Percentiles rank a stretch among this genome's conserved stretches.
These are phyloP conservation scores for Reticulitermes speratus DNA, from an alignment of 1,140 invertebrate species.

Conservation along the genomic window DNA sequence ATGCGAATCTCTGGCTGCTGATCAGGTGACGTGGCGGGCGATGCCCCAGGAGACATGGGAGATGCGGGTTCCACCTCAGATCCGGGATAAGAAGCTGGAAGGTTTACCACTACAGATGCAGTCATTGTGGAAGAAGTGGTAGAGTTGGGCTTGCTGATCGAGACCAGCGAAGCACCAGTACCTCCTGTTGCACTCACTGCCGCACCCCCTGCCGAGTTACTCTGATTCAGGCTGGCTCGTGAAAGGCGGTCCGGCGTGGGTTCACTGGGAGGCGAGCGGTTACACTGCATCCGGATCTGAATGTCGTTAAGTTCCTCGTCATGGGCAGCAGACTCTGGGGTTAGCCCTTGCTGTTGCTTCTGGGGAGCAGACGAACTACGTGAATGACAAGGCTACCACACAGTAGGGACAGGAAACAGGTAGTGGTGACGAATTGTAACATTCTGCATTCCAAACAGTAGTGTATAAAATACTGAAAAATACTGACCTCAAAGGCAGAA, in stretches of 20 bases:
- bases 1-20: slow-evolving; percentile 43
- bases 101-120: slow-evolving; percentile 44
- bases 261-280: slow-evolving; percentile 36
- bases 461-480: too few relatives aligned
- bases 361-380: slow-evolving; percentile 32
- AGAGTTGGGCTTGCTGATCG: slow-evolving; percentile 43
- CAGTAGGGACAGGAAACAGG: too few relatives aligned
- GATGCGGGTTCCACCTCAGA: slow-evolving; percentile 43
- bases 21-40: slow-evolving; percentile 39
- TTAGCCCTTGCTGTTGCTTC: slow-evolving; percentile 45
- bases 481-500: too few relatives aligned
- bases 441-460: too few relatives aligned
- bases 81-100: slow-evolving; percentile 43
- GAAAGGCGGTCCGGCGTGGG: slow-evolving; percentile 39
- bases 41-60: slow-evolving; percentile 39
- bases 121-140: slow-evolving; percentile 45
- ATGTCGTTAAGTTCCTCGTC: slow-evolving; percentile 53
- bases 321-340: slow-evolving; percentile 42
- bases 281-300: slow-evolving; percentile 46
- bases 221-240: slow-evolving; percentile 39
- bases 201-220: slow-evolving; percentile 31
- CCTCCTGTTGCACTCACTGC: slow-evolving; percentile 28
- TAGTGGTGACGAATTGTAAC: too few relatives aligned
- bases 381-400: too few relatives aligned
- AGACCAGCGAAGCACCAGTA: slow-evolving; percentile 38